Base-by-base conservation (phyloP, 2,797 vertebrate species). In the Ptychobarbus kaznakovi region DNA sequence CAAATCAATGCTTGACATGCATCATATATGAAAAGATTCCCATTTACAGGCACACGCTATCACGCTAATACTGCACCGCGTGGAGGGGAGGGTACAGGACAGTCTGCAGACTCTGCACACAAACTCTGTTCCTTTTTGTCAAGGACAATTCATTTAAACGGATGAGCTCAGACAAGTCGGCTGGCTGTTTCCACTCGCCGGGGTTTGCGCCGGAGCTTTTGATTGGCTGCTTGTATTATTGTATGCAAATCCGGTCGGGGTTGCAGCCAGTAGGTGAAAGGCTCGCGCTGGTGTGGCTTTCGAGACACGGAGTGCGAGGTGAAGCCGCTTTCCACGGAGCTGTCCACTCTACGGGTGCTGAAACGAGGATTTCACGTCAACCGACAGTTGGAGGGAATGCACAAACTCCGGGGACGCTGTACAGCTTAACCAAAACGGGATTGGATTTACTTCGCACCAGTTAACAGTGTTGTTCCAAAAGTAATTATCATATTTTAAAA, bases 321-420 rank as follows among this genome's bases (percentile, higher is more conserved):
- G 90, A 94, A 91, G 91, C 90, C 88, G 86, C 89, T 90, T 87
- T 84, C 86, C 91, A 53, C 83, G 92, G 94, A 95, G 93, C 95
- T 95, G 95, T 95, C 93, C 94, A 87, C 88, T 92, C 38, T 49
- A 38, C 81, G 88, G 92, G 94, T 95, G 93, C 95, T 95, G 95
- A 95, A 95, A 86, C 90, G 79, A 77, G 63, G 84, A 83, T 83
- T 73, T 35, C 51, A 18, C 69, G 51, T 51, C 46, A 51, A 35
- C 66, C 51, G 28, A 77, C 66, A 58, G 0, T 46, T 73, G 85
- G 87, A 88, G 89, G 87, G 93, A 93, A 94, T 93, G 91, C 90
- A 87, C 86, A 83, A 61, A 79, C 85, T 70, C 66, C 81, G 65
- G 85, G 91, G 91, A 89, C 89, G 91, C 90, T 88, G 87, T 88